Percentiles rank a stretch among this genome's conserved stretches.
phyloP scores from a whole-genome alignment of 2,888 invertebrate species.

The Portevinia maculata region DNA sequence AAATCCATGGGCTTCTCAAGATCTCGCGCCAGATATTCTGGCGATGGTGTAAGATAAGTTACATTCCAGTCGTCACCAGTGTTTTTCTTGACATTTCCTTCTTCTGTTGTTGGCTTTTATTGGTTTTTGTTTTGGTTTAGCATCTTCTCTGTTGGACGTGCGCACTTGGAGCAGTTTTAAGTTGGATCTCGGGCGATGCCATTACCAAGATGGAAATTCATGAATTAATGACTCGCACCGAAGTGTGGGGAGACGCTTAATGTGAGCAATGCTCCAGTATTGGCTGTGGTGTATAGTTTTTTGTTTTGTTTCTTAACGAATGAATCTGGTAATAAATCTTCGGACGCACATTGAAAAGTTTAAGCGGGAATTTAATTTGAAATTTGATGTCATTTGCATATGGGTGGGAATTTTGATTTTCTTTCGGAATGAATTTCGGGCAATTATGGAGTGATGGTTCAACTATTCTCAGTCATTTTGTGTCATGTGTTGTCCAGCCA shows the following conservation, averaged over 20 bases:
- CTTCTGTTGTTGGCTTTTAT: conserved; percentile 24
- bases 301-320: conserved; percentile 4
- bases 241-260: conserved; percentile 30
- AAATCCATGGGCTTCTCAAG: conserved; percentile 53
- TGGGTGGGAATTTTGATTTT: conserved; percentile 30
- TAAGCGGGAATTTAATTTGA: conserved; percentile 48
- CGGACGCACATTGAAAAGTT: conserved; percentile 48
- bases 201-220: conserved; percentile 72
- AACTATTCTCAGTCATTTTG: conserved; percentile 3
- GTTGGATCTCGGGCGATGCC: conserved; percentile 40
- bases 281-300: conserved; percentile 32
- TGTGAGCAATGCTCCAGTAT: conserved; percentile 48
- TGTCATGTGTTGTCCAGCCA: no score
- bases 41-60: conserved; percentile 73
- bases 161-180: conserved; percentile 30
- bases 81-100: conserved; percentile 69
- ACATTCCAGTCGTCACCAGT: conserved; percentile 73
- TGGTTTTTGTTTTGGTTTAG: conserved; percentile 16
- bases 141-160: background rate
- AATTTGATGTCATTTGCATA: conserved; percentile 61
- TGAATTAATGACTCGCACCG: conserved; percentile 66
- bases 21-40: conserved; percentile 73
- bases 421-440: background rate
- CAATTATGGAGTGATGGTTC: no score
- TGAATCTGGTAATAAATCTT: conserved; percentile 63